A percentile compares a stretch with the other conserved stretches of the same genome.
phyloP scores from a whole-genome alignment of 2,797 vertebrate genomes.

The Pelobates cultripes region DNA sequence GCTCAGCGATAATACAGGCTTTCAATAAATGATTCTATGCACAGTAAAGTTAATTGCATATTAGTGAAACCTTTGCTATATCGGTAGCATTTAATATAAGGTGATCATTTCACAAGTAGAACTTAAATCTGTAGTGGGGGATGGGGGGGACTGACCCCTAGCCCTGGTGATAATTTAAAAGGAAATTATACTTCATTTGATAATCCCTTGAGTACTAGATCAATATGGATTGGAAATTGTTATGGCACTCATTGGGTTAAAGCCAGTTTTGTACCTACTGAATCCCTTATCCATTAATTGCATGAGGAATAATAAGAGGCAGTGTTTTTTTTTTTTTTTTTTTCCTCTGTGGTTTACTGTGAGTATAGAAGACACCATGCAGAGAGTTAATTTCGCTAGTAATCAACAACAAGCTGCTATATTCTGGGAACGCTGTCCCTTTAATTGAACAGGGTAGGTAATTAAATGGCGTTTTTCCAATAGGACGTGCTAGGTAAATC shows the following conservation, averaged over 20 bases:
- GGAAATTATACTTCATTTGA: too few relatives aligned
- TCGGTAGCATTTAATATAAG: background rate
- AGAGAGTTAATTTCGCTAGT: constrained; percentile 87
- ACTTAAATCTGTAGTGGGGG: too few relatives aligned
- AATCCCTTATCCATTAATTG: constrained; percentile 7
- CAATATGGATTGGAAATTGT: too few relatives aligned
- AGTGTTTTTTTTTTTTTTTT: background rate
- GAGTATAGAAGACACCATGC: constrained; percentile 71
- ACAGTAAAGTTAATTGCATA: background rate
- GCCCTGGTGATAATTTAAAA: too few relatives aligned
- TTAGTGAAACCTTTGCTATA: background rate
- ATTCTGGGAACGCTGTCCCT: constrained; percentile 90
- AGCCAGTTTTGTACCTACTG: too few relatives aligned
- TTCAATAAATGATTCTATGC: too few relatives aligned
- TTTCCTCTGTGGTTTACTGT: constrained; percentile 35
- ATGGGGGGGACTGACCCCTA: too few relatives aligned
- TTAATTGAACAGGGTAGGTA: constrained; percentile 99
- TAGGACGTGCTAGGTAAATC: constrained; percentile 99
- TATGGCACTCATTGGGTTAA: too few relatives aligned
- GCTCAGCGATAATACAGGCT: too few relatives aligned
- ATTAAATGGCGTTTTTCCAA: constrained; percentile 99
- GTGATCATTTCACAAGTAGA: too few relatives aligned
- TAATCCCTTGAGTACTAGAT: too few relatives aligned
- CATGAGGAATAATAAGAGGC: constrained; percentile 6
- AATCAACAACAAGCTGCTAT: constrained; percentile 87